Percentiles rank a stretch among this genome's conserved stretches.
Evolutionary conservation across 1,140 invertebrate species (phyloP).

Genomic region (Papilio helenus): DNA sequence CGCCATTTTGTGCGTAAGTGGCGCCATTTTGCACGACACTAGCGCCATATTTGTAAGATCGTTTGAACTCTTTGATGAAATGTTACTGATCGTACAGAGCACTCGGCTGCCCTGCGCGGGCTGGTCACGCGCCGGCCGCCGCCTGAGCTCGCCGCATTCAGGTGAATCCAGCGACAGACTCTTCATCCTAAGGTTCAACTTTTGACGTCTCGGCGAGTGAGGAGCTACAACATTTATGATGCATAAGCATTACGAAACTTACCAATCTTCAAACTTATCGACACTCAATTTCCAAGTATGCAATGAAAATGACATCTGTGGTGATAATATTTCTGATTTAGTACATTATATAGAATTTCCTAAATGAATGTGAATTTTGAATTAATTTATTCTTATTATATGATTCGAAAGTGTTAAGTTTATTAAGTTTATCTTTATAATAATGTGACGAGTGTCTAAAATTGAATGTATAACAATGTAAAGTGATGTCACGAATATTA

Average conservation of each 20-base stretch:
- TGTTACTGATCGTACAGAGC: constrained; percentile 75
- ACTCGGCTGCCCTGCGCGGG: constrained; percentile 77
- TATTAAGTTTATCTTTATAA: neutral
- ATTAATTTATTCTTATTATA: constrained; percentile 31
- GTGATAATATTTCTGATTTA: constrained; percentile 11
- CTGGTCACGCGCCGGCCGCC: constrained; percentile 83
- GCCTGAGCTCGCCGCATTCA: constrained; percentile 93
- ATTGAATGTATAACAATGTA: constrained; percentile 1
- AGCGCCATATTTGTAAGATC: constrained; percentile 50
- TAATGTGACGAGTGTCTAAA: neutral
- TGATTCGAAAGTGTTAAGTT: constrained; percentile 4
- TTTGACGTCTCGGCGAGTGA: constrained; percentile 96
- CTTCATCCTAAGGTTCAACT: constrained; percentile 98
- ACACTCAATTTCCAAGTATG: neutral
- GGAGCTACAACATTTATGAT: constrained; percentile 89
- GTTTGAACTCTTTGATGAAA: constrained; percentile 62
- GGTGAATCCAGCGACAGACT: constrained; percentile 97
- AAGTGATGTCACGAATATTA: constrained; percentile 22
- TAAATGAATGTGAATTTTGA: constrained; percentile 38
- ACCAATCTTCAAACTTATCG: constrained; percentile 39
- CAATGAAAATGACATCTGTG: constrained; percentile 26
- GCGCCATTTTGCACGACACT: neutral
- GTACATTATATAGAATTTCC: neutral
- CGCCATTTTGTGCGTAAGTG: neutral
- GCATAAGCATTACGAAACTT: constrained; percentile 63